A percentile compares a stretch with the other conserved stretches of the same genome.
phyloP scores from a whole-genome alignment of 2,113 vertebrate species.

The Boulengeromyrus knoepffleri region DNA sequence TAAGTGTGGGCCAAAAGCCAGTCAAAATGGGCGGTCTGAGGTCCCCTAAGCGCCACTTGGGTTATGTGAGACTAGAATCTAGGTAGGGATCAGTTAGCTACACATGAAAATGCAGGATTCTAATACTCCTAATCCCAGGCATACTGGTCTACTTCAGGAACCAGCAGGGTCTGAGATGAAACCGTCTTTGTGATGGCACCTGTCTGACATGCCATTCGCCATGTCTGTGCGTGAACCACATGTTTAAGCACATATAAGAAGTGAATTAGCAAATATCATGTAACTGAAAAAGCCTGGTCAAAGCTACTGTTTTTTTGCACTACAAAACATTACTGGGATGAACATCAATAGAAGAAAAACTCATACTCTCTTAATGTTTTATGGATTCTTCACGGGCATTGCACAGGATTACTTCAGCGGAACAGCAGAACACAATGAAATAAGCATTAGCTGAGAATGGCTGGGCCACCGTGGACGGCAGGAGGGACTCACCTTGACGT shows the following conservation, averaged over 20 bases:
- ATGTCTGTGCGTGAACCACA: neutral
- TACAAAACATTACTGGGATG: neutral
- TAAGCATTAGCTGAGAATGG: neutral
- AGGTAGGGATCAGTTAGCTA: neutral
- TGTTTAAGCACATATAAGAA: neutral
- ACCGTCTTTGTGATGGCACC: neutral
- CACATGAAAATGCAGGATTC: neutral
- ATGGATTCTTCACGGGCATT: neutral
- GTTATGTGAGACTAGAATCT: neutral
- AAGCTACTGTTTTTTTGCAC: neutral
- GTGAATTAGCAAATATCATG: neutral
- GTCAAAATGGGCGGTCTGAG: neutral
- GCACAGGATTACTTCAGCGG: neutral
- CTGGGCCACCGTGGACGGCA: neutral
- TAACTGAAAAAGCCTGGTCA: neutral
- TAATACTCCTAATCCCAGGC: neutral
- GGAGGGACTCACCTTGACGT: conserved; percentile 65
- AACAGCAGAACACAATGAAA: neutral
- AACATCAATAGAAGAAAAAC: neutral
- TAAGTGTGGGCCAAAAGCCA: neutral
- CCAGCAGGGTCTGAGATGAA: neutral
- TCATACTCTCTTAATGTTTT: neutral
- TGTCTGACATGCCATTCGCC: neutral
- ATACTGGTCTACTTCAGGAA: neutral
- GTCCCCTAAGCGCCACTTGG: neutral